Evolutionary conservation across 2,113 vertebrate genomes (phyloP).

Genomic region (Oreochromis aureus): DNA sequence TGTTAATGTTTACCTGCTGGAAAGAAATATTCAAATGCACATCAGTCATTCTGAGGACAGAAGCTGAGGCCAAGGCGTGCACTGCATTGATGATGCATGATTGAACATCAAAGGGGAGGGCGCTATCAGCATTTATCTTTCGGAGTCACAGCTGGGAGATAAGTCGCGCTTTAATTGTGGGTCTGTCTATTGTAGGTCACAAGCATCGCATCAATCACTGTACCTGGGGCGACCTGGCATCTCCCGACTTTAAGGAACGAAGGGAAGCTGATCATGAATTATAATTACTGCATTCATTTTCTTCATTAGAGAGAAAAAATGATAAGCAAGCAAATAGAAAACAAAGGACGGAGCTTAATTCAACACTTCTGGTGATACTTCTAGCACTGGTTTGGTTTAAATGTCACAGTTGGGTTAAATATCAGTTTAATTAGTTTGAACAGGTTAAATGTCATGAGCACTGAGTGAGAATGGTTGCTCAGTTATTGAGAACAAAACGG

Average conservation of each 20-base stretch:
- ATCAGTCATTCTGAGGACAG: slow-evolving; percentile 53
- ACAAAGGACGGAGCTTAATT: not conserved
- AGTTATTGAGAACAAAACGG: not conserved
- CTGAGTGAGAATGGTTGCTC: not conserved
- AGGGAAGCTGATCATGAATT: slow-evolving; percentile 37
- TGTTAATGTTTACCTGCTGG: slow-evolving; percentile 48
- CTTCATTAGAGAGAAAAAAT: slow-evolving; percentile 13
- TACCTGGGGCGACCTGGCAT: slow-evolving; percentile 11
- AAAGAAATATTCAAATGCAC: slow-evolving; percentile 45
- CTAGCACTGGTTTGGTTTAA: not conserved
- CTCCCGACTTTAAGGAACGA: slow-evolving; percentile 25
- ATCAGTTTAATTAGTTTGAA: not conserved
- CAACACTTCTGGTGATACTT: not conserved
- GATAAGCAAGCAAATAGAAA: not conserved
- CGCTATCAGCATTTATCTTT: slow-evolving; percentile 57
- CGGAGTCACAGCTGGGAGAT: slow-evolving; percentile 42
- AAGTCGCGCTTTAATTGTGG: slow-evolving; percentile 53
- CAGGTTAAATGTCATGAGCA: not conserved
- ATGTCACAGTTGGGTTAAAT: not conserved
- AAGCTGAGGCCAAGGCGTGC: slow-evolving; percentile 25
- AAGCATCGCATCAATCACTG: slow-evolving; percentile 58
- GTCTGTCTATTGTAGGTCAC: slow-evolving; percentile 58
- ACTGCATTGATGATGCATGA: slow-evolving; percentile 28
- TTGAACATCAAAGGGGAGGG: slow-evolving; percentile 45
- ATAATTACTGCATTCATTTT: slow-evolving; percentile 32